Percentiles rank a stretch among this genome's conserved stretches.
Conservation (phyloP, 2,888 invertebrate genomes). For the Bombylius major region DNA sequence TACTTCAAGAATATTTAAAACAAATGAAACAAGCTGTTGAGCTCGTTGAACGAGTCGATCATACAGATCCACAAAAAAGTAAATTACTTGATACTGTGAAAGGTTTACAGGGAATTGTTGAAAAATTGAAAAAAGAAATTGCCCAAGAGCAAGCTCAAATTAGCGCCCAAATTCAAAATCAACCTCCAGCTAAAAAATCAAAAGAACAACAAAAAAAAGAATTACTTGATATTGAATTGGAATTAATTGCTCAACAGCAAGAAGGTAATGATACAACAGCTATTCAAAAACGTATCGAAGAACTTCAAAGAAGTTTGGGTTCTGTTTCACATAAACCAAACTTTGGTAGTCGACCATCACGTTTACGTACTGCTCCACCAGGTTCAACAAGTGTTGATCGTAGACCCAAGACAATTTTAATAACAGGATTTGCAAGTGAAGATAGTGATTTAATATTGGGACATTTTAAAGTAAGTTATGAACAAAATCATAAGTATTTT, state of each 20-base stretch:
- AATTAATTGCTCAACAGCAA: slow-evolving; percentile 78
- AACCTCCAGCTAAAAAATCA: slow-evolving; percentile 44
- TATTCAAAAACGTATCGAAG: slow-evolving; percentile 61
- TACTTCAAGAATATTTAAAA: slow-evolving; percentile 79
- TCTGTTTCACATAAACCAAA: slow-evolving; percentile 17
- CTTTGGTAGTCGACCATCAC: slow-evolving; percentile 17
- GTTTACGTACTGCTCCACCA: slow-evolving; percentile 28
- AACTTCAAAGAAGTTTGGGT: slow-evolving; percentile 43
- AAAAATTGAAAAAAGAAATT: slow-evolving; percentile 38
- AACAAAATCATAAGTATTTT: too few species aligned
- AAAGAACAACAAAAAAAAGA: slow-evolving; percentile 78
- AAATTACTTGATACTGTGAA: slow-evolving; percentile 68
- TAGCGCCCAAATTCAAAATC: slow-evolving; percentile 33
- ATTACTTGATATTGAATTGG: slow-evolving; percentile 80
- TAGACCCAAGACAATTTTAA: slow-evolving; percentile 70
- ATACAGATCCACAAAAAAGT: slow-evolving; percentile 60
- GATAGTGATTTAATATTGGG: slow-evolving; percentile 66
- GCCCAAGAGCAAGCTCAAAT: slow-evolving; percentile 34
- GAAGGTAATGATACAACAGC: slow-evolving; percentile 76
- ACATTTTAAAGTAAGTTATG: slow-evolving; percentile 61
- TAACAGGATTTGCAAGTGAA: slow-evolving; percentile 76
- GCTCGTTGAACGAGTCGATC: slow-evolving; percentile 61
- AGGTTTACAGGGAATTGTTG: slow-evolving; percentile 70
- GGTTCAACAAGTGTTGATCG: slow-evolving; percentile 58
- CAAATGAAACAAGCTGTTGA: slow-evolving; percentile 76